A percentile compares a stretch with the other conserved stretches of the same genome.
Evolutionary conservation across 2,888 invertebrate genomes (phyloP).

Genomic region (Brachycybe producta): DNA sequence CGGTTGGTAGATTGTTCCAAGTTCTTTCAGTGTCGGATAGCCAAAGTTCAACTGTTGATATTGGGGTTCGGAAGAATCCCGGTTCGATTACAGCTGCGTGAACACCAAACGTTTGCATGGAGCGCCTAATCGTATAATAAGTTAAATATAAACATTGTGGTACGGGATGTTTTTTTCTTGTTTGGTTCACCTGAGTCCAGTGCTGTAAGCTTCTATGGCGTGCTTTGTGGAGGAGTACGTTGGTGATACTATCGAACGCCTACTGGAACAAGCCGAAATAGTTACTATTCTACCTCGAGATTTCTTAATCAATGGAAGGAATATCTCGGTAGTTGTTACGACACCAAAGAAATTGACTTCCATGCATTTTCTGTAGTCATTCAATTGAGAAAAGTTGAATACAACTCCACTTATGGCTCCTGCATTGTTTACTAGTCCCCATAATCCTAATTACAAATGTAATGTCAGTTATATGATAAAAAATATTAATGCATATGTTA

Average conservation of each 20-base stretch:
- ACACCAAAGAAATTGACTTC: background rate
- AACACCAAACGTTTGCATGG: slow-evolving; percentile 1
- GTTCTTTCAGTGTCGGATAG: background rate
- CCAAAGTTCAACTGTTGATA: background rate
- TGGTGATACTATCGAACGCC: background rate
- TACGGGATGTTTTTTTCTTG: too few relatives aligned
- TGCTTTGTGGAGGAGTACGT: background rate
- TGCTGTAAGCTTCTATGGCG: background rate
- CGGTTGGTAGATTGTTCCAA: slow-evolving; percentile 4
- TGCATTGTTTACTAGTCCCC: slow-evolving; percentile 1
- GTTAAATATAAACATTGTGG: too few relatives aligned
- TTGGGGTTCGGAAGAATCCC: slow-evolving; percentile 2
- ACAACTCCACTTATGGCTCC: background rate
- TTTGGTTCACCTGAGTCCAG: background rate
- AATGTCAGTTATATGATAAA: too few relatives aligned
- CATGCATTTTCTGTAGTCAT: background rate
- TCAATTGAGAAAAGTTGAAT: background rate
- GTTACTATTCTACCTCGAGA: background rate
- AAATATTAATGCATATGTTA: too few relatives aligned
- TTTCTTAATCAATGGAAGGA: slow-evolving; percentile 1
- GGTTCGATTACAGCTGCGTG: slow-evolving; percentile 7
- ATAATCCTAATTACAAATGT: background rate
- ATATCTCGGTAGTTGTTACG: background rate
- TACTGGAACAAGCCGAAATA: background rate
- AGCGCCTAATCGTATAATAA: too few relatives aligned